Percentiles rank a stretch among this genome's conserved stretches.
Evolutionary conservation across 2,113 vertebrate genomes (phyloP).

Genomic region (Podarcis muralis): DNA sequence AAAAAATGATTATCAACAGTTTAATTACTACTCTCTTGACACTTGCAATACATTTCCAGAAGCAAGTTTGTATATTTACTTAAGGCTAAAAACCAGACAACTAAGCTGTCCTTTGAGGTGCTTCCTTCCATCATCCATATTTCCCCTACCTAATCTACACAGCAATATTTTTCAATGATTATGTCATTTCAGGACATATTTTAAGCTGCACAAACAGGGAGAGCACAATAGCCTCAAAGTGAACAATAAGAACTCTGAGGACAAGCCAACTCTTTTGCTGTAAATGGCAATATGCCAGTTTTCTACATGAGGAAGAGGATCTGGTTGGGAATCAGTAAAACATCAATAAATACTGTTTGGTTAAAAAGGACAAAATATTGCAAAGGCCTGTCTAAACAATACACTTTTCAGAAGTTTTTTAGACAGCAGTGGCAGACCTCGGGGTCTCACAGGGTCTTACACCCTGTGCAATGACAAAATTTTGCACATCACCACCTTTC

Average conservation of each 20-base stretch:
- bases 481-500: too few species aligned
- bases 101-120: slow-evolving; percentile 67
- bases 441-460: too few species aligned
- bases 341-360: too few species aligned
- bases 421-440: too few species aligned
- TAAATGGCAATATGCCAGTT: neutral
- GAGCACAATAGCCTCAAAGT: neutral
- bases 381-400: too few species aligned
- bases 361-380: too few species aligned
- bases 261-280: accelerated
- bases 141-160: slow-evolving; percentile 49
- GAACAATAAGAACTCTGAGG: neutral
- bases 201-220: slow-evolving; percentile 37
- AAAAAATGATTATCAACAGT: slow-evolving; percentile 69
- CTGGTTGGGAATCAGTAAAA: neutral
- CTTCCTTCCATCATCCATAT: slow-evolving; percentile 65
- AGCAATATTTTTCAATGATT: slow-evolving; percentile 50
- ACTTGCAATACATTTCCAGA: slow-evolving; percentile 73
- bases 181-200: slow-evolving; percentile 51
- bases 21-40: slow-evolving; percentile 78
- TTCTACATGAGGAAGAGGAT: neutral
- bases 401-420: too few species aligned
- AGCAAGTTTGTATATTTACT: slow-evolving; percentile 67
- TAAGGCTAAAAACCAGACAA: slow-evolving; percentile 60
- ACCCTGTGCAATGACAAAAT: too few species aligned